These are phyloP conservation scores for Mesocentrotus franciscanus DNA, from an alignment of 53 echinoderm and acorn worm species.

Conservation along the genomic window DNA sequence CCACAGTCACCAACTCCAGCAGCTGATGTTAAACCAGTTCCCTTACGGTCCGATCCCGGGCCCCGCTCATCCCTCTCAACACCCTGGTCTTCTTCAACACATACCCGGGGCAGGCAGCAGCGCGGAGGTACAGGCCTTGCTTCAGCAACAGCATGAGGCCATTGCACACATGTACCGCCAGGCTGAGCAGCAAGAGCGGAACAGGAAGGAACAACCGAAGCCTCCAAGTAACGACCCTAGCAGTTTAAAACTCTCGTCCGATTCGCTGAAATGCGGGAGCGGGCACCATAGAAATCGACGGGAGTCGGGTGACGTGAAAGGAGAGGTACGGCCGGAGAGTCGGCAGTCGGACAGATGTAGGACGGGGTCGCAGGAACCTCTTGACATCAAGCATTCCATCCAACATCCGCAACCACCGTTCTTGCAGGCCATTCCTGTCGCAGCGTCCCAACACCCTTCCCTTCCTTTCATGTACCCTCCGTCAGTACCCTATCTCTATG, in stretches of 20 bases:
- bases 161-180: slow-evolving; percentile 73
- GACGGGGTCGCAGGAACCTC: slow-evolving; percentile 61
- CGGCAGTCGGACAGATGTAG: slow-evolving; percentile 61
- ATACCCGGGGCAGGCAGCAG: slow-evolving; percentile 70
- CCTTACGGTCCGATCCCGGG: slow-evolving; percentile 71
- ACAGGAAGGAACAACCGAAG: slow-evolving; percentile 65
- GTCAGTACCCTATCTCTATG: slow-evolving; percentile 84
- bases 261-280: slow-evolving; percentile 39
- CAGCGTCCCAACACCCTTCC: slow-evolving; percentile 70
- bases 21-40: slow-evolving; percentile 83
- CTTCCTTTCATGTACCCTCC: slow-evolving; percentile 86
- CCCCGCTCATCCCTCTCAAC: slow-evolving; percentile 75
- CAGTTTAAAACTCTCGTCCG: slow-evolving; percentile 54
- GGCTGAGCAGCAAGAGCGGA: slow-evolving; percentile 55
- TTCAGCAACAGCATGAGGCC: slow-evolving; percentile 87
- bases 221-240: slow-evolving; percentile 69
- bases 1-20: slow-evolving; percentile 87
- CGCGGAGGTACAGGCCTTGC: slow-evolving; percentile 74
- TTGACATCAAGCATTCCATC: slow-evolving; percentile 68
- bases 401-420: slow-evolving; percentile 71
- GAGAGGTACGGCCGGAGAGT: slow-evolving; percentile 71
- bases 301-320: slow-evolving; percentile 68
- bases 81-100: slow-evolving; percentile 72
- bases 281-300: slow-evolving; percentile 60
- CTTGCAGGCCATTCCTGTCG: slow-evolving; percentile 75